Conservation (phyloP, 2,113 vertebrate genomes). For the Phoxinus phoxinus region DNA sequence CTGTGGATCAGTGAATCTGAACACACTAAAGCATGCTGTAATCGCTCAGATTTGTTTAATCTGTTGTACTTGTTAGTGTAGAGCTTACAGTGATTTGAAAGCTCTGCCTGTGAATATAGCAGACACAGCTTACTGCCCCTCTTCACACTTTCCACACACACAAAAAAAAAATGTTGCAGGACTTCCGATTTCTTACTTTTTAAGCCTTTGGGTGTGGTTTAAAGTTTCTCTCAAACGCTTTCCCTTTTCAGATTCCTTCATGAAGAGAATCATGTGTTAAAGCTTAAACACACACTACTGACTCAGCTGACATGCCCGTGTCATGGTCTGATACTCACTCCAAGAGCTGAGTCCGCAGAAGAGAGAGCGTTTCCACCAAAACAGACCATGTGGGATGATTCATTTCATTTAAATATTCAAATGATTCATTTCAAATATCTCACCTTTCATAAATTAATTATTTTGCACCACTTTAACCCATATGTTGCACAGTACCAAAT, state of each 20-base stretch:
- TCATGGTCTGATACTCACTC: neutral
- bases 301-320: constrained; percentile 21
- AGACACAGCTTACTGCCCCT: neutral
- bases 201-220: neutral
- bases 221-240: neutral
- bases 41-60: neutral
- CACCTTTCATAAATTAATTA: too few relatives aligned
- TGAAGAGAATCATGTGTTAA: constrained; percentile 15
- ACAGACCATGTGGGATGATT: constrained; percentile 1
- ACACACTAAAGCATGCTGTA: neutral
- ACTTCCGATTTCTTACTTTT: neutral
- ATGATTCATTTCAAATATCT: too few relatives aligned
- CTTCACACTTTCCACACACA: neutral
- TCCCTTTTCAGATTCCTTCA: neutral
- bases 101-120: neutral
- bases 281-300: constrained; percentile 19
- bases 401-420: too few relatives aligned
- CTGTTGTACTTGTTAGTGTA: neutral
- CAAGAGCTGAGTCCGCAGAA: neutral
- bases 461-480: neutral
- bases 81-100: neutral
- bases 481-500: neutral
- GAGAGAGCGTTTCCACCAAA: neutral
- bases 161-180: neutral
- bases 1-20: neutral